Base-by-base conservation (phyloP, 1,140 invertebrate genomes). In the Euura saliciscinereae region DNA sequence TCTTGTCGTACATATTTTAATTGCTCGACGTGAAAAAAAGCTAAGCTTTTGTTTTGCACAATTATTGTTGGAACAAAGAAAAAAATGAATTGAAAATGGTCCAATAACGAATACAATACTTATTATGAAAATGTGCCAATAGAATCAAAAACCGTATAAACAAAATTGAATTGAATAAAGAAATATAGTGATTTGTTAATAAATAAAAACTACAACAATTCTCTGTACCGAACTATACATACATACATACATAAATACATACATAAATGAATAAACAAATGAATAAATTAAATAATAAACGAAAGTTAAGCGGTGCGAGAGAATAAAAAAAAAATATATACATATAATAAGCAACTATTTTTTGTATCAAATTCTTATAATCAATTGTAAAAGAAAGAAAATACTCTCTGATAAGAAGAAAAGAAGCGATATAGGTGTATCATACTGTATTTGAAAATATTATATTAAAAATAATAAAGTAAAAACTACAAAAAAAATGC, bases 341-440 rank as follows among this genome's bases (percentile, higher is more conserved):
- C 13, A 59, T 59, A 59, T 59, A 59, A 59, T 59, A 59, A 11
- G 51, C 51, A 59, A 59, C 51, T 59, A 59, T 59, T 59, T 59
- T 59, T 59, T 59, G 51, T 59, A 59, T 59, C 51, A 59, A 59
- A 59, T 59, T 59, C 51, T 59, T 59, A 28, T 28, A 59, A 59
- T 59, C 13, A 59, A 59, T 59, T 59, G 6, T 59, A n/a, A 59
- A 59, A 59, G 51, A 28, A 28, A 28, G 28, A 28, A 28, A 28
- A 28, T 28, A 59, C 51, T 59, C 51, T 59, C 6, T 8, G 13
- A 59, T 59, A 59, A 11, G 13, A 11, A 59, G 8, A 59, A 11
- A 59, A 11, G 28, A 28, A 28, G 28, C 28, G 28, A 28, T 28
- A 59, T 59, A 59, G 51, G 13, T 51, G 11, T 51, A 28, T 28